Conservation (phyloP, 1,140 invertebrate genomes). For the Drepana arcuata region DNA sequence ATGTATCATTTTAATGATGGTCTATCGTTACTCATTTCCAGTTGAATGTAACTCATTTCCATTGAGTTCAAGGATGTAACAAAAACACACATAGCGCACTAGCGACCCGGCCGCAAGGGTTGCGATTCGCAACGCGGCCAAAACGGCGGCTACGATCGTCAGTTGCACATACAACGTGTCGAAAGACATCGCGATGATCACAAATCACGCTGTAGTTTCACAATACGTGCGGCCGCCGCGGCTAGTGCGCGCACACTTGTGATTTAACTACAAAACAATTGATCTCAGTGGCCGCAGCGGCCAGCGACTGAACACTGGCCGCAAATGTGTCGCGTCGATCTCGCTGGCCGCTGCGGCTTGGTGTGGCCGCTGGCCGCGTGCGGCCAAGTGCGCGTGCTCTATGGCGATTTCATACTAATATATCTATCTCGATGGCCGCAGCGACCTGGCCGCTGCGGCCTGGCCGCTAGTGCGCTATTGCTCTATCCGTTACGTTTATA, state of each 20-base stretch:
- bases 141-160: constrained; percentile 4
- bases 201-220: too few species aligned
- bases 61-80: too few species aligned
- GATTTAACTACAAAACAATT: constrained; percentile 6
- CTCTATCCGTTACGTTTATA: too few species aligned
- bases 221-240: constrained; percentile 4
- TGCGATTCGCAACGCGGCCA: constrained; percentile 2
- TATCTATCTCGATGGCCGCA: constrained; percentile 1
- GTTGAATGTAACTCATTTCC: too few species aligned
- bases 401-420: constrained; percentile 1
- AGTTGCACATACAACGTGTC: background rate
- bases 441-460: constrained; percentile 1
- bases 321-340: constrained; percentile 12
- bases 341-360: constrained; percentile 13
- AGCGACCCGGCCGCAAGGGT: constrained; percentile 4
- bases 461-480: too few species aligned
- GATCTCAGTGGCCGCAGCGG: constrained; percentile 7
- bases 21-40: too few species aligned
- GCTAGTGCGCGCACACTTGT: constrained; percentile 7
- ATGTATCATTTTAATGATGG: too few species aligned
- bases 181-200: too few species aligned
- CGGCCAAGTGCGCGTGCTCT: constrained; percentile 1
- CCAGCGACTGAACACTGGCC: constrained; percentile 9
- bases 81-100: constrained; percentile 11
- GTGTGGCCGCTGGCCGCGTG: constrained; percentile 6